phyloP scores from a whole-genome alignment of 2,113 vertebrate genomes.

The Varanus komodoensis region DNA sequence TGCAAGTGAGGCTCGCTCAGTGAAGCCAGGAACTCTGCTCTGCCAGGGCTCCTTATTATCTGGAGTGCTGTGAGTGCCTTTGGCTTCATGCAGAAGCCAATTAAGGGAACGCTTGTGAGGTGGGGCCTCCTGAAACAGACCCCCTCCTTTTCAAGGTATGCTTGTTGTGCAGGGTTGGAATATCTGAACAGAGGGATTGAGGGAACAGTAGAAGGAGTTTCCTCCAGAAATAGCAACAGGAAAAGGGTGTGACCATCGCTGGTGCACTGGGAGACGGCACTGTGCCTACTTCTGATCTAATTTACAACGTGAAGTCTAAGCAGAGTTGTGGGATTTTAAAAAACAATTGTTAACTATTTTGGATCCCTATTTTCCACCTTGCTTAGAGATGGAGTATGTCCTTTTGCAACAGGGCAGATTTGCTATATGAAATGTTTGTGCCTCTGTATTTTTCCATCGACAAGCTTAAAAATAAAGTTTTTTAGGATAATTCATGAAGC shows the following conservation, averaged over 20 bases:
- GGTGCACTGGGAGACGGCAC: background rate
- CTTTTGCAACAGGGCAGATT: background rate
- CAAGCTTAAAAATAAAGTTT: background rate
- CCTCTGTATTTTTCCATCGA: too few relatives aligned
- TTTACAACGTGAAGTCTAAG: background rate
- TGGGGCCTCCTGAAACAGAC: background rate
- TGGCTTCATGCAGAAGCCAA: background rate
- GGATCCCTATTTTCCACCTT: background rate
- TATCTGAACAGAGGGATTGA: background rate
- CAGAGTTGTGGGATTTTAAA: background rate
- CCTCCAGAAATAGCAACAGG: rapidly evolving
- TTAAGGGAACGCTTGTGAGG: background rate
- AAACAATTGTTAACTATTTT: background rate
- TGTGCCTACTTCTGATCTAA: background rate
- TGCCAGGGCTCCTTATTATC: background rate
- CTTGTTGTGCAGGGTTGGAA: background rate
- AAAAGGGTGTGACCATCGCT: rapidly evolving
- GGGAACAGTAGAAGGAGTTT: background rate
- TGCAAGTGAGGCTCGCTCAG: background rate
- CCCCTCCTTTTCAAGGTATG: background rate
- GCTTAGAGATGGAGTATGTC: background rate
- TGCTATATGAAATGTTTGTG: background rate
- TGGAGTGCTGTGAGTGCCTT: background rate
- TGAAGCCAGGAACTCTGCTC: background rate
- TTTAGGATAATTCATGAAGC: background rate